A percentile compares a stretch with the other conserved stretches of the same genome.
Evolutionary conservation across 1,140 invertebrate genomes (phyloP).

Genomic region (Trialeurodes vaporariorum): DNA sequence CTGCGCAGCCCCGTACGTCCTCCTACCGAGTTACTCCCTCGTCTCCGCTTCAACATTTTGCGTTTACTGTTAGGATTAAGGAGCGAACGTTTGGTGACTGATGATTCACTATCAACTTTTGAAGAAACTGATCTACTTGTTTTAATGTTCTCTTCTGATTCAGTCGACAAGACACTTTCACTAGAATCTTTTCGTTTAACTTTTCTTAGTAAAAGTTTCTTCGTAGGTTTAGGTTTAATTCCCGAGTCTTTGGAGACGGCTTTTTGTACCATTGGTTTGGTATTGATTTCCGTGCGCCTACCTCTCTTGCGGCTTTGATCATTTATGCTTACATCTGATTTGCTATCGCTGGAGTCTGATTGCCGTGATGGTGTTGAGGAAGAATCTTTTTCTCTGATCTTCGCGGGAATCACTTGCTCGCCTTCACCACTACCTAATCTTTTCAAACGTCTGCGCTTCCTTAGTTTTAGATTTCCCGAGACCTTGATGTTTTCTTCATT

Average conservation of each 20-base stretch:
- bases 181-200: background rate
- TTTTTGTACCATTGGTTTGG: background rate
- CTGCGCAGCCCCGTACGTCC: slow-evolving; percentile 17
- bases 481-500: background rate
- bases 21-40: slow-evolving; percentile 7
- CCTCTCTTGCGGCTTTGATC: background rate
- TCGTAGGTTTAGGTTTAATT: background rate
- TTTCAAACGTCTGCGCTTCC: background rate
- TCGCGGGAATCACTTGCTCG: background rate
- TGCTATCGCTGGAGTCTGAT: background rate
- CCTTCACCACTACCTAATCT: background rate
- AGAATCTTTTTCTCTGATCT: background rate
- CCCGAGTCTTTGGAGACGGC: background rate
- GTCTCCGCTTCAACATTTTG: slow-evolving; percentile 16
- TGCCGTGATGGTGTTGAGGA: background rate
- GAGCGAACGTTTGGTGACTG: background rate
- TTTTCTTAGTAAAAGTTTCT: background rate
- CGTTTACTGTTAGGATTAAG: background rate
- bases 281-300: background rate
- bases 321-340: background rate
- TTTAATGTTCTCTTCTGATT: background rate
- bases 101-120: background rate
- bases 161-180: background rate
- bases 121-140: background rate
- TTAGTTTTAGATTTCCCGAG: background rate